Evolutionary conservation across 1,140 invertebrate species (phyloP), one percentile per base, ranked within the genome.

Genomic region (Drosophila lacertosa): DNA sequence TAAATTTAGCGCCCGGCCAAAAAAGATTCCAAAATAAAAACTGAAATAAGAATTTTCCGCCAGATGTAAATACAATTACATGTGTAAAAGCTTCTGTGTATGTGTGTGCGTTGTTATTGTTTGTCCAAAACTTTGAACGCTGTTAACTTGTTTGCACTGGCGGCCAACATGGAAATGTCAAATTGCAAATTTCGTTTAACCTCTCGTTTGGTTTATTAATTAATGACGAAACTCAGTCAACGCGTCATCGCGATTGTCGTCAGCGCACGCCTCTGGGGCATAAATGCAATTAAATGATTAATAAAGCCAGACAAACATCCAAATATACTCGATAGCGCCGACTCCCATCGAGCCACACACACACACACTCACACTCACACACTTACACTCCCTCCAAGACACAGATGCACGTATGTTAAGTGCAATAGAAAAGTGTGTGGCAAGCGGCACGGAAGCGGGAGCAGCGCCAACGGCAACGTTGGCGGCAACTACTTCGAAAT

Each of bases 271-370:
- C 79, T 77, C 59, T 62, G 75, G 53, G 79, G 64, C 77, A 84
- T 66, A 88, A 77, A 88, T 81, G 81, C 81, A 84, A 84, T 84
- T 84, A 84, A 86, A 84, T 81, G 73, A 88, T 84, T 84, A 84
- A 84, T 84, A 84, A 81, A 86, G 69, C 57, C 77, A 67, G 81
- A 84, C 77, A 84, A 88, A 81, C 72, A 88, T 77, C 69, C 67
- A 32, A 70, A 86, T 50, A 63, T 68, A 48, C 57, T 35, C 47
- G 35, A 68, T 66, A 71, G 35, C 32, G 53, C 53, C 32, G 20
- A 42, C 22, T 20, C 40, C 62, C 9, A 45, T 22, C 47, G 32
- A 60, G n/a, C 32, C 22, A 45, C 11, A 57, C 40, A 32, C n/a
- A 13, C 35, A 18, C 35, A 68, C 26, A 44, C 18, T 62, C 39